Evolutionary conservation across 2,888 invertebrate species (phyloP).

Genomic region (Ectemnius cavifrons): DNA sequence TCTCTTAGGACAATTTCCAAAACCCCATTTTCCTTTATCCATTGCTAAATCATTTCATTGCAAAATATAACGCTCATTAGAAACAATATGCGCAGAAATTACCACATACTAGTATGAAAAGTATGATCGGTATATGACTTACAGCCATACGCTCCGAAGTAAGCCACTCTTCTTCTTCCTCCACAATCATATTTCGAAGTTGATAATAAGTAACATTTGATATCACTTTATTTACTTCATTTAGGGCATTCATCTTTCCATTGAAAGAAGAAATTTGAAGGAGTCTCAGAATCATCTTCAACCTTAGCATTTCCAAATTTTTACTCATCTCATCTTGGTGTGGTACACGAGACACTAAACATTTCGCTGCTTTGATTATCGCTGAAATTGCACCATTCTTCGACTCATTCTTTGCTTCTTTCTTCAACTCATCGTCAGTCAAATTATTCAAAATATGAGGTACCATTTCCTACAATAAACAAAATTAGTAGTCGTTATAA

Average conservation of each 20-base stretch:
- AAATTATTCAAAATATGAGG: conserved; percentile 93
- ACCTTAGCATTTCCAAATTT: conserved; percentile 93
- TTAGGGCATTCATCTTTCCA: conserved; percentile 99
- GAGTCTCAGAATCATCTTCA: conserved; percentile 96
- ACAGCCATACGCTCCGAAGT: conserved; percentile 97
- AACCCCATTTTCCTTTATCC: conserved; percentile 97
- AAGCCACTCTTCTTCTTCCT: conserved; percentile 94
- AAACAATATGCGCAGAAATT: neutral
- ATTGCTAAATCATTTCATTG: conserved; percentile 82
- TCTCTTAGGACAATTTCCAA: conserved; percentile 96
- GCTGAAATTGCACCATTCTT: conserved; percentile 97
- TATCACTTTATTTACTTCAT: conserved; percentile 98
- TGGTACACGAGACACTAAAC: conserved; percentile 90
- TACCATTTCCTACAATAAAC: conserved; percentile 87
- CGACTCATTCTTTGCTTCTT: conserved; percentile 96
- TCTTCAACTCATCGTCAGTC: conserved; percentile 96
- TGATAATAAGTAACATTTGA: conserved; percentile 94
- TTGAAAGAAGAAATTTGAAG: conserved; percentile 98
- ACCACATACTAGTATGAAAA: neutral
- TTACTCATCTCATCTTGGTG: conserved; percentile 90
- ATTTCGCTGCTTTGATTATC: conserved; percentile 95
- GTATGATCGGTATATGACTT: conserved; percentile 72
- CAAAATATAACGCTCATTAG: conserved; percentile 9
- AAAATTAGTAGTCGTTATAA: neutral
- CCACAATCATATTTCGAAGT: conserved; percentile 85